Percentiles rank a stretch among this genome's conserved stretches.
Evolutionary conservation across 2,888 invertebrate genomes (phyloP).

Genomic region (Ecdyonurus torrentis): DNA sequence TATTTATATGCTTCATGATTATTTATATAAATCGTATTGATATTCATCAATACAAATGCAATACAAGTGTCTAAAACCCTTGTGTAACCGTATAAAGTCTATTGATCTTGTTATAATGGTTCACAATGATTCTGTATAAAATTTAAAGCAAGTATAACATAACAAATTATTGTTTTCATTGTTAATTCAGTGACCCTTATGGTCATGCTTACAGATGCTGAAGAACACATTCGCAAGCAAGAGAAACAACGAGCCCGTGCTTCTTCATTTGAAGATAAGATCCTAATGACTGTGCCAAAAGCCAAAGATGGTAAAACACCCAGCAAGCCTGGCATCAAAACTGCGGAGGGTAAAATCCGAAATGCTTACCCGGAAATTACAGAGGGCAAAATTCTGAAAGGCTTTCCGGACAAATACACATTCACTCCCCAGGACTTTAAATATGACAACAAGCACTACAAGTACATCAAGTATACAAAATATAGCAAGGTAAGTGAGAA

Average conservation of each 20-base stretch:
- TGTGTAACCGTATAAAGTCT: too few species aligned
- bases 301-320: constrained; percentile 18
- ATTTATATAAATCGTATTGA: too few species aligned
- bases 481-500: constrained; percentile 43
- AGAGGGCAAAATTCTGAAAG: constrained; percentile 15
- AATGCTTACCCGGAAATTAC: constrained; percentile 13
- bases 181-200: too few species aligned
- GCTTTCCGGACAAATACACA: constrained; percentile 30
- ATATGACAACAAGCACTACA: constrained; percentile 62
- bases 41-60: too few species aligned
- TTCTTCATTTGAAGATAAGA: constrained; percentile 42
- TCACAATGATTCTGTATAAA: too few species aligned
- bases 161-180: too few species aligned
- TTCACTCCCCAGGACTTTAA: constrained; percentile 59
- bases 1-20: too few species aligned
- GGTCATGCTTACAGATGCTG: neutral
- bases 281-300: constrained; percentile 42
- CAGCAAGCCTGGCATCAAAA: constrained; percentile 10
- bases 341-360: constrained; percentile 16
- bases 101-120: too few species aligned
- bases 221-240: constrained; percentile 26
- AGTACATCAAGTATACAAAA: constrained; percentile 58
- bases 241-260: constrained; percentile 42
- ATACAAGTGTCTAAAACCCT: too few species aligned
- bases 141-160: too few species aligned